Evolutionary conservation across 1,140 invertebrate species (phyloP).

Genomic region (Bombus picipes): DNA sequence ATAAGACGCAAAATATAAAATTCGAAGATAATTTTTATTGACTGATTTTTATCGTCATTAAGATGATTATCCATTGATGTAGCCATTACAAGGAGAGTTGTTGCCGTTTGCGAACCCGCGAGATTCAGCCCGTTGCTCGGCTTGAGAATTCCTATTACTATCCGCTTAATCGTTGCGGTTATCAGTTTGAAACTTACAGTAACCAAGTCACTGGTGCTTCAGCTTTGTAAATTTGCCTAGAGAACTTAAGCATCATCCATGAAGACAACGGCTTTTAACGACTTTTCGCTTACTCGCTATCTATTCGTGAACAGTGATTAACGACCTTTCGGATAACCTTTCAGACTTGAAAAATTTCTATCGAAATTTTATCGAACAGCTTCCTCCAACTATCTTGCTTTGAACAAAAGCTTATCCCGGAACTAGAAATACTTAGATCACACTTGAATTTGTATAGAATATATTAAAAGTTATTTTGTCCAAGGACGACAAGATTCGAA

Average conservation of each 20-base stretch:
- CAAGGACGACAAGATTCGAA: not conserved
- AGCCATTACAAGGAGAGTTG: not conserved
- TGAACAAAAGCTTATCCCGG: not conserved
- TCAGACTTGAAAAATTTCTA: not conserved
- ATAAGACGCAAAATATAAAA: not conserved
- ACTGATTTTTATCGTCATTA: not conserved
- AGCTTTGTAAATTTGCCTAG: constrained; percentile 1
- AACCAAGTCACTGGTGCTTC: constrained; percentile 13
- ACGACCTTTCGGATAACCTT: not conserved
- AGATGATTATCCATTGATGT: not conserved
- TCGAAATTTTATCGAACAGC: not conserved
- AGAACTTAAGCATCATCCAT: constrained; percentile 12
- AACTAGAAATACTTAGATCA: not conserved
- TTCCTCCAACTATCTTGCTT: not conserved
- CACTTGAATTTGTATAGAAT: not conserved
- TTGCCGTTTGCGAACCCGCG: not conserved
- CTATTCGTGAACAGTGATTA: constrained; percentile 19
- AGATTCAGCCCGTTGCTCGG: constrained; percentile 9
- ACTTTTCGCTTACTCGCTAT: not conserved
- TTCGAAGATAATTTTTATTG: not conserved
- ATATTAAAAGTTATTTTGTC: not conserved
- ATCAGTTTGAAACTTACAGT: constrained; percentile 42
- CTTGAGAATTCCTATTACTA: constrained; percentile 43
- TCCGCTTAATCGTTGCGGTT: constrained; percentile 41
- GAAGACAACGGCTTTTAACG: constrained; percentile 13